Evolutionary conservation across 2,888 invertebrate species (phyloP).

Genomic region (Zhuqinia jingwanae): DNA sequence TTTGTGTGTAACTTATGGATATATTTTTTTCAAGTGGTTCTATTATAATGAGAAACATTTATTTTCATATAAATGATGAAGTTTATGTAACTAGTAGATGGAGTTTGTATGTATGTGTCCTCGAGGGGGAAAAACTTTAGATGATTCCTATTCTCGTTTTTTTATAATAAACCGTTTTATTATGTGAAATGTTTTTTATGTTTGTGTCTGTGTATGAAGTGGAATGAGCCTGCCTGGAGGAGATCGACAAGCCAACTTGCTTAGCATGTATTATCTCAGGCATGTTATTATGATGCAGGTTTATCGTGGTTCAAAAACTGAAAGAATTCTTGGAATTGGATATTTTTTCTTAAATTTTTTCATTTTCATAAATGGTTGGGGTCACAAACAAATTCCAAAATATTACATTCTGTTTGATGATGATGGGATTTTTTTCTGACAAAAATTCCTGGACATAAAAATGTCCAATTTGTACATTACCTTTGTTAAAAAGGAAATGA

Average conservation of each 20-base stretch:
- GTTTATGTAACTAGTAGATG: no score
- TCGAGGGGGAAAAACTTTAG: background rate
- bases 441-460: constrained; percentile 58
- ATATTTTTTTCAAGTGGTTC: constrained; percentile 1
- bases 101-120: no score
- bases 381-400: background rate
- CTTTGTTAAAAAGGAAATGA: background rate
- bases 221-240: constrained; percentile 24
- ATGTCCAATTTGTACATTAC: background rate
- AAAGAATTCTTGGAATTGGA: background rate
- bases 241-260: constrained; percentile 27
- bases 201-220: background rate
- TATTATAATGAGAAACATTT: background rate
- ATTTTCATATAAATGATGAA: background rate
- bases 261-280: background rate
- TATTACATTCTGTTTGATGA: background rate
- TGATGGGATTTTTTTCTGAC: constrained; percentile 22
- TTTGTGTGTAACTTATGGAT: constrained; percentile 2
- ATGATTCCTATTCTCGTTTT: background rate
- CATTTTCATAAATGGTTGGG: background rate
- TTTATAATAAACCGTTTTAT: background rate
- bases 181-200: background rate
- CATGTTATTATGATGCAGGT: background rate
- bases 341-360: background rate
- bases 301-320: background rate